These are phyloP conservation scores for Cydia amplana DNA, from an alignment of 1,140 invertebrate genomes.

Conservation along the genomic window DNA sequence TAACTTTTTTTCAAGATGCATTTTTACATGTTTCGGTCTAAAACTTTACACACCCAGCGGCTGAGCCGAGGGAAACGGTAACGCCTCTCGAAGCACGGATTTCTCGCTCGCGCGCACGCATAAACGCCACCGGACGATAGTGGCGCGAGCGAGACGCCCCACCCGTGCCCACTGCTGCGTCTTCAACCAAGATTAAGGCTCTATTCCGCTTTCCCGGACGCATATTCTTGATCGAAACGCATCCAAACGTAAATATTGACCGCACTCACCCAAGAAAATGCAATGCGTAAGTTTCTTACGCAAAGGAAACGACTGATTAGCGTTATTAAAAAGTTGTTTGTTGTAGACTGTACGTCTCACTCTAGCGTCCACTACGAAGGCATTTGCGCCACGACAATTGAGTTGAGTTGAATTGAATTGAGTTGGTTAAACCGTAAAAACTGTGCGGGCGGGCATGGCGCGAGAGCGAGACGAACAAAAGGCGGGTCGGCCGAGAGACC, in stretches of 20 bases:
- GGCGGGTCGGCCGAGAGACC: slow-evolving; percentile 71
- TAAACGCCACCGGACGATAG: slow-evolving; percentile 61
- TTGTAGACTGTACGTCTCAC: slow-evolving; percentile 63
- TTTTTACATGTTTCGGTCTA: slow-evolving; percentile 79
- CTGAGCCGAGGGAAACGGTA: slow-evolving; percentile 61
- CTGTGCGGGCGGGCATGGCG: slow-evolving; percentile 71
- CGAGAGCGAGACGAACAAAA: slow-evolving; percentile 75
- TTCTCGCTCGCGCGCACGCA: slow-evolving; percentile 61
- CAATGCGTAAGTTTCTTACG: not conserved
- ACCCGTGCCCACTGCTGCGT: slow-evolving; percentile 60
- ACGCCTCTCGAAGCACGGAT: slow-evolving; percentile 67
- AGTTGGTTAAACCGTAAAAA: slow-evolving; percentile 78
- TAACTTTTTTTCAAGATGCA: slow-evolving; percentile 80
- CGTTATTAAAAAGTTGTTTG: slow-evolving; percentile 39
- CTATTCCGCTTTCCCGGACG: slow-evolving; percentile 65
- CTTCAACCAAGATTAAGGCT: slow-evolving; percentile 76
- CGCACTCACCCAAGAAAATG: not conserved
- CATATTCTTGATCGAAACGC: slow-evolving; percentile 62
- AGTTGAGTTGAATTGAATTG: slow-evolving; percentile 80
- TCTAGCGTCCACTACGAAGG: slow-evolving; percentile 77
- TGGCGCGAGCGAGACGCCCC: slow-evolving; percentile 68
- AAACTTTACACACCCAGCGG: slow-evolving; percentile 78
- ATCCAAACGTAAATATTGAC: slow-evolving; percentile 49
- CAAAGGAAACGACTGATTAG: slow-evolving; percentile 16
- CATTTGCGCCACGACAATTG: slow-evolving; percentile 78